Base-by-base conservation (phyloP, 2,888 invertebrate genomes). In the Myopa tessellatipennis region DNA sequence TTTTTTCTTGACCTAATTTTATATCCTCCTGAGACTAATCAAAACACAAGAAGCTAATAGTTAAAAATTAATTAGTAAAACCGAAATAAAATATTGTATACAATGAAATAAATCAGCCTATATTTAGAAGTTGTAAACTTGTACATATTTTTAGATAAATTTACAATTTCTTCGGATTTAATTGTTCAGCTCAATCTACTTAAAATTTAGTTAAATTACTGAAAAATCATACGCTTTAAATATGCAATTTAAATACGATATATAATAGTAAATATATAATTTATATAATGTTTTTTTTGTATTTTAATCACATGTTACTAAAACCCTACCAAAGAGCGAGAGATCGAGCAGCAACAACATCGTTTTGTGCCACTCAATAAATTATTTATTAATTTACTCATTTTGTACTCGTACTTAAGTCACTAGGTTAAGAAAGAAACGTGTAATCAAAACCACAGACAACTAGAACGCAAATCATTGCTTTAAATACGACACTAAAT, bases 371-470 rank as follows among this genome's bases (percentile, higher is more conserved):
- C 45, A 10, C 45, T 45, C 45, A 45, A 45, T 45, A 10, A 10
- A 45, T 45, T 55, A 14, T 5, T 55, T n/a, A 55, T 55, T 16
- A n/a, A 12, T 55, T 6, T 4, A 14, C n/a, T 55, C 55, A 55
- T 16, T 55, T 55, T 55, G 55, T 55, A 55, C 55, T 16, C 55
- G 5, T 55, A 55, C 3, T 63, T 38, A 67, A 40, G 67, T 40
- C 4, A 40, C n/a, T 40, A 67, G 40, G 6, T 67, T 40, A 67
- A 67, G 26, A 36, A 65, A 14, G 36, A 55, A 55, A 55, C 70
- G 26, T 26, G 50, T 52, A 70, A 70, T 70, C 50, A 69, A 69
- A 69, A 50, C 8, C 18, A 68, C 1, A 45, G 50, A 69, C 16
- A 26, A 18, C 5, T 4, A 26, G n/a, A 69, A 68, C 26, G 52